Base-by-base conservation (phyloP, 2,888 invertebrate species). In the Lucinisca nassula region DNA sequence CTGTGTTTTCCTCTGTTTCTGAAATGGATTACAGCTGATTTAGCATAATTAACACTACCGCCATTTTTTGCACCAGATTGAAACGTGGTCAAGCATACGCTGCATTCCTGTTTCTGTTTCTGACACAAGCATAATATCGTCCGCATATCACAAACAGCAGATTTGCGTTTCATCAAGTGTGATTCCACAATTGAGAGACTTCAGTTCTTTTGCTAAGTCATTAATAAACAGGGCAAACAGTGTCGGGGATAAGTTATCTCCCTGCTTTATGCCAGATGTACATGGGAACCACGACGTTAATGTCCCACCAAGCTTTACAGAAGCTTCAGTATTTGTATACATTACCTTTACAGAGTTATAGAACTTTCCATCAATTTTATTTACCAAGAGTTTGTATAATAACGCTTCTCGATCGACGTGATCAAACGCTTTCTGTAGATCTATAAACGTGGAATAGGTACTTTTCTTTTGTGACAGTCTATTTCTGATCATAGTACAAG, bases 351-450 rank as follows among this genome's bases (percentile, higher is more conserved):
- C 75, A 72, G 76, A 75, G 35, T 81, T 61, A 51, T 81, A 85
- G 27, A 81, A 75, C 30, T 77, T 21, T 30, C 81, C 80, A 32
- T 81, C 77, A 24, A 73, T 78, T 58, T 55, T 76, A n/a, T 80
- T 77, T 0, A 76, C 3, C 14, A 32, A 30, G 24, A 84, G 72
- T 49, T 75, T 76, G 51, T 84, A 80, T 55, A 79, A 30, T 30
- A 84, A 70, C 6, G 49, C 30, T 2, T 84, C 61, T 30, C 67
- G 51, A 27, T 84, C 76, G 1, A 80, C 77, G 8, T 27, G 32
- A 27, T 84, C 80, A 51, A 84, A 84, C 38, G 76, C 80, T 74
- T 81, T 82, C 76, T 77, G 38, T 8, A 85, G 30, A 73, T 85
- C 85, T 17, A 73, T 55, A 45, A 81, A 77, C 2, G 77, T 73